Base-by-base conservation (phyloP, 2,797 vertebrate genomes). In the Aldrovandia affinis region DNA sequence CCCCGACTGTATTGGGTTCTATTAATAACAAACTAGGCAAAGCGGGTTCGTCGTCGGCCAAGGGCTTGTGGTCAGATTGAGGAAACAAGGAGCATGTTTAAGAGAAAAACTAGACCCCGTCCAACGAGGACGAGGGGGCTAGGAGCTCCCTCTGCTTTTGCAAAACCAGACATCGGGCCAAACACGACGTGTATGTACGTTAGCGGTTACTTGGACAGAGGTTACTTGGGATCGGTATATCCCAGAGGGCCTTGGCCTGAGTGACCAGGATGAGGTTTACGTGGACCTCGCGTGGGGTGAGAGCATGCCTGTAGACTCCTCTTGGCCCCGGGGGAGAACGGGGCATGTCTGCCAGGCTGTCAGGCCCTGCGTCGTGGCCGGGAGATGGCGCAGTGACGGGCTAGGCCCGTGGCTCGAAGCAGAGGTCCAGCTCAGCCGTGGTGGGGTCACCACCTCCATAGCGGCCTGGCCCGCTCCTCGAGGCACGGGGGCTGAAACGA, bases 1-100 rank as follows among this genome's bases (percentile, higher is more conserved):
- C 91, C 91, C 92, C 86, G 87, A 80, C 90, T 89, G 92, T 92
- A 93, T 92, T 91, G 84, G 91, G 89, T 93, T 93, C 93, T 95
- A 94, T 94, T 94, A 92, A 92, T 93, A 94, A 93, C 89, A 83
- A 90, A 89, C 83, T 6, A 80, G 61, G 70, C 89, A 83, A 90
- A 89, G 84, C 12, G 79, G 59, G 70, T 86, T 88, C 87, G 86
- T 86, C 39, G 61, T 86, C 80, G 2, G 77, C 39, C 63, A 88
- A 85, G 25, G 83, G 65, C 57, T 88, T 92, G 91, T 85, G 92
- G 91, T 93, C 81, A 44, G 85, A 54, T 68, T 54, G 30, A 83
- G 73, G 70, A 47, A 54, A 77, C 57, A 47, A 18, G 39, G 82
- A 42, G 55, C 73, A 42, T 47, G 73, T 77, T 77, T 9, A 77